Base-by-base conservation (phyloP, 1,140 invertebrate genomes). In the Pogonomyrmex californicus region DNA sequence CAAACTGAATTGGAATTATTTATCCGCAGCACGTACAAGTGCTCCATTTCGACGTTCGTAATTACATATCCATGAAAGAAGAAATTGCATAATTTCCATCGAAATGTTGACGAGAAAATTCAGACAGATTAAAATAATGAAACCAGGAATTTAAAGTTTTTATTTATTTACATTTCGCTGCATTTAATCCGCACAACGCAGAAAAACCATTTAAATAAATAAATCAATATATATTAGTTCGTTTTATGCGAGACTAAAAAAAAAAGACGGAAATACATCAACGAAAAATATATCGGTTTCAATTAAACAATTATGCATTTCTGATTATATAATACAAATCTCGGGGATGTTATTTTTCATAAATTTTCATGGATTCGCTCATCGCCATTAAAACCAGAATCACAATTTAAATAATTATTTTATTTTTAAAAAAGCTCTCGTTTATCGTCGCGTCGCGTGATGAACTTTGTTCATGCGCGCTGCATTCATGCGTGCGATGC, bases 1-100 rank as follows among this genome's bases (percentile, higher is more conserved):
- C 79, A 83, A 73, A 83, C 79, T 47, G 54, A 60, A 83, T 81
- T 83, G 54, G 33, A 83, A 83, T 83, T 83, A 83, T 83, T 83
- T 83, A 75, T 83, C 54, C 33, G 54, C 41, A 30, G 79, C 56
- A 41, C 54, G 79, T 58, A 71, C 51, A 82, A 83, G 54, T 83
- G 79, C 54, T 83, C 54, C 54, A 83, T 83, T 83, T 83, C 68
- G 41, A 49, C 68, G 56, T 73, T 36, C 10, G 33, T 83, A 83
- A 83, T 83, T 75, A 75, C n/a, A 33, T 75, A 83, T 62, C 30
- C 68, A 60, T 60, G 23, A 38, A 17, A 83, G 68, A 83, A 83
- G 79, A 83, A 75, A 83, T 23, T 30, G 41, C 41, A 75, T 75
- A 83, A 83, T 83, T 73, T 75, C 30, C n/a, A 54, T 3, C 56